phyloP scores from a whole-genome alignment of 1,140 invertebrate species.

The Procambarus virginalis region DNA sequence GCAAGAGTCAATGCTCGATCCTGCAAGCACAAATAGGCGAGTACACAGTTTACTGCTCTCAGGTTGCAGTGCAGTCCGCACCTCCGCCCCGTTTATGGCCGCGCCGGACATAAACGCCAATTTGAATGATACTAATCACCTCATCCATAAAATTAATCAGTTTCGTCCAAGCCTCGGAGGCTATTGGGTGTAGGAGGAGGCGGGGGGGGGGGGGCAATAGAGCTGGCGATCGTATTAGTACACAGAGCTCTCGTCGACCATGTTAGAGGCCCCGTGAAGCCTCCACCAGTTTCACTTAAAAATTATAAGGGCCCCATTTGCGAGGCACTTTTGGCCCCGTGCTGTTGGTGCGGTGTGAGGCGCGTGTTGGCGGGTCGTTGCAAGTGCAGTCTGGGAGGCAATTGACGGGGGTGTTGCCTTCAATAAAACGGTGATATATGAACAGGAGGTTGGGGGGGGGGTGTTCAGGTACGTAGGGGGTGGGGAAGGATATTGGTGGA shows the following conservation, averaged over 20 bases:
- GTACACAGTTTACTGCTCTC: constrained; percentile 1
- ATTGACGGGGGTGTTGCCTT: too few species aligned
- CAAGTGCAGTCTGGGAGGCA: too few species aligned
- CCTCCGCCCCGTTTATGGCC: not conserved
- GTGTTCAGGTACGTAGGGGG: not conserved
- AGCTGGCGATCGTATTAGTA: not conserved
- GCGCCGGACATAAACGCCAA: constrained; percentile 27
- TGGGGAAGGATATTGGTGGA: too few species aligned
- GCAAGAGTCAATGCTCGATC: too few species aligned
- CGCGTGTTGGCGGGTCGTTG: too few species aligned
- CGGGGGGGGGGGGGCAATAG: not conserved
- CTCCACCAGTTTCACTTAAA: too few species aligned
- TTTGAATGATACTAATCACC: constrained; percentile 46
- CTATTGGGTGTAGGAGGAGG: too few species aligned
- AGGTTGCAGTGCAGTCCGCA: constrained; percentile 25
- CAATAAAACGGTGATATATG: not conserved
- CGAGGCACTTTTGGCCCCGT: too few species aligned
- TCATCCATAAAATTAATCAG: constrained; percentile 45
- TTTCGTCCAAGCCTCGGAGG: constrained; percentile 11
- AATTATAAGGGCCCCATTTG: too few species aligned
- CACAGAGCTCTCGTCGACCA: not conserved
- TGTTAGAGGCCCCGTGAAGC: not conserved
- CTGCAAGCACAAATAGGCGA: not conserved
- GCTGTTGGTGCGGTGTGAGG: too few species aligned
- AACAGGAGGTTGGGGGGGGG: too few species aligned